These are phyloP conservation scores for Ruditapes philippinarum DNA, from an alignment of 1,140 invertebrate genomes.

Conservation along the genomic window DNA sequence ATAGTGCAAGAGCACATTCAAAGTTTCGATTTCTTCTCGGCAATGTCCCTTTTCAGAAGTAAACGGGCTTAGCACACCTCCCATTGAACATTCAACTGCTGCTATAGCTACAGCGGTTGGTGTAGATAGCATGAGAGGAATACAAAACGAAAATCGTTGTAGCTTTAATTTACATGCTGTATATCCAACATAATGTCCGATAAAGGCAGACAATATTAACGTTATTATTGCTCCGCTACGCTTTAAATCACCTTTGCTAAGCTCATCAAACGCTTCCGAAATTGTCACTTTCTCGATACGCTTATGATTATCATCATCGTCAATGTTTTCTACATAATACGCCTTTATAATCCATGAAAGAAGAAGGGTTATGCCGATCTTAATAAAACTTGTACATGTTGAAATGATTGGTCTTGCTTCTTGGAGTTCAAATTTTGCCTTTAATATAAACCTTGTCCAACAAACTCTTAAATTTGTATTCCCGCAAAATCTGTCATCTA, in stretches of 20 bases:
- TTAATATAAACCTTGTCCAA: conserved; percentile 27
- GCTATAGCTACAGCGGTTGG: conserved; percentile 18
- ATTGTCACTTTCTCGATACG: neutral
- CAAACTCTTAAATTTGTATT: neutral
- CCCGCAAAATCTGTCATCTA: conserved; percentile 59
- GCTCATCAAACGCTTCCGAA: neutral
- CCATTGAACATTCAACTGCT: neutral
- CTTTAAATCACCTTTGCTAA: neutral
- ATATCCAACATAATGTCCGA: conserved; percentile 38
- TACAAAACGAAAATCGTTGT: conserved; percentile 30
- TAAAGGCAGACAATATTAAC: conserved; percentile 34
- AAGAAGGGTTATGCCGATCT: conserved; percentile 38
- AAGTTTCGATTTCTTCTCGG: neutral
- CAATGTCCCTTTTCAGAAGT: neutral
- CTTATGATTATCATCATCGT: neutral
- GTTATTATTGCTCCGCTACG: neutral
- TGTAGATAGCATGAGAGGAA: conserved; percentile 50
- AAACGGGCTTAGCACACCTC: neutral
- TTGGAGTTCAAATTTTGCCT: conserved; percentile 55
- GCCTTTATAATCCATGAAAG: neutral
- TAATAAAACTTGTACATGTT: conserved; percentile 36
- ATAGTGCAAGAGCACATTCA: neutral
- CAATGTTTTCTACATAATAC: neutral
- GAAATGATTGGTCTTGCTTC: conserved; percentile 48
- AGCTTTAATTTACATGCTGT: conserved; percentile 50